Evolutionary conservation across 1,140 invertebrate species (phyloP), one percentile per base, ranked within the genome.

Genomic region (Probaryconus sp.): DNA sequence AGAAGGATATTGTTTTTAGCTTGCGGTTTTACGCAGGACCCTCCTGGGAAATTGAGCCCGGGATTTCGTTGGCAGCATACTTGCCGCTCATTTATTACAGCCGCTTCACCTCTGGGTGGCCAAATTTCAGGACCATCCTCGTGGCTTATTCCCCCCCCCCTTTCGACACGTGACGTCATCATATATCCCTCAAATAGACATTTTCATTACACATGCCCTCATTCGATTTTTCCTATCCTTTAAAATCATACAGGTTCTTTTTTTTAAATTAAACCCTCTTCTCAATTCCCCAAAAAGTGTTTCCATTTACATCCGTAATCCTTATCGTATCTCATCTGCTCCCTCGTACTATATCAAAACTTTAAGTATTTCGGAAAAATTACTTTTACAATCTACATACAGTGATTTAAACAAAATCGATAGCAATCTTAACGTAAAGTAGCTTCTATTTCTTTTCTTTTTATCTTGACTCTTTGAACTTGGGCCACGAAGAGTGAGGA

Each of bases 51-150:
- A 85, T 85, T 84, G 84, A 80, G 80, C 76, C 78, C 74, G 50
- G 73, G 81, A 75, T 77, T 72, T 76, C 71, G 77, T 76, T 78
- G 76, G 72, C 80, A 78, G 70, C 63, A 74, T 67, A 79, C 78
- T 85, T 79, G 81, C 83, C 83, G 83, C 83, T 85, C 83, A 85
- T 84, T 85, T 84, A 85, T 85, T 85, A 85, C 74, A 79, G 75
- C 69, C 79, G 80, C 76, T 83, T 84, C 81, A 81, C 82, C 82
- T 83, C 81, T 84, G 83, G 83, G 84, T 85, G 83, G 83, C 78
- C 83, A 80, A 83, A 84, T 83, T 82, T 81, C 76, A 79, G 72
- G 78, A 58, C n/a, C n/a, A n/a, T n/a, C n/a, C n/a, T n/a, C 65
- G 61, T 60, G 72, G 60, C 69, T 78, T 56, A 71, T 67, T 56